Percentiles rank a stretch among this genome's conserved stretches.
Conservation (phyloP, 2,797 vertebrate species). For the Aphelocoma californica region DNA sequence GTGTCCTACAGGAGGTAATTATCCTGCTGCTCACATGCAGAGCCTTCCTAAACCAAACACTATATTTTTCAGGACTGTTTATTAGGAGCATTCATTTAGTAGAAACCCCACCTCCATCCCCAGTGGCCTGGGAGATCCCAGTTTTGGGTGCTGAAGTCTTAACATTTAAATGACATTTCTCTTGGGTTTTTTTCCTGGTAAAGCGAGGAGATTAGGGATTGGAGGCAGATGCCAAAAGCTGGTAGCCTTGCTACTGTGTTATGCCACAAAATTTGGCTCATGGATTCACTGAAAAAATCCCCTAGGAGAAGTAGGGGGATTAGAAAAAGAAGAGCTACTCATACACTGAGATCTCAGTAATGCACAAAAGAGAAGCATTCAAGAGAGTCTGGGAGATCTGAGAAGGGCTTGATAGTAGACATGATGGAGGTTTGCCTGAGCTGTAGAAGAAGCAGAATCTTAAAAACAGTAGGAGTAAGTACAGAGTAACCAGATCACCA, state of each 20-base stretch:
- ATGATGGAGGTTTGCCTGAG: neutral
- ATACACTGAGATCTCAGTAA: neutral
- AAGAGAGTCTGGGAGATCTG: neutral
- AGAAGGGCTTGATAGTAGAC: neutral
- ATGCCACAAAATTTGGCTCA: neutral
- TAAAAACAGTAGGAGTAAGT: neutral
- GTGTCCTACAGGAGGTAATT: neutral
- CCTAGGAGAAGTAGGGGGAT: neutral
- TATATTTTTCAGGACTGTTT: neutral
- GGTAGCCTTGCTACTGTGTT: neutral
- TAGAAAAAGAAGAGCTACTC: neutral
- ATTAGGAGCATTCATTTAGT: neutral
- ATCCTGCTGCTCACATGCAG: neutral
- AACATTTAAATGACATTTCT: neutral
- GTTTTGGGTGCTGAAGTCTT: neutral
- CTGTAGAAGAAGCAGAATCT: neutral
- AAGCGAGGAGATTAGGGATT: neutral
- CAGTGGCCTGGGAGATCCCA: neutral
- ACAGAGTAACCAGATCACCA: neutral
- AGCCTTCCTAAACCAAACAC: neutral
- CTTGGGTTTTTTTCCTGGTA: neutral
- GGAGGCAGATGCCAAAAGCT: neutral
- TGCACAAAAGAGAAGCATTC: neutral
- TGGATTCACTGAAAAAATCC: neutral
- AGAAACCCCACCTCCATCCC: neutral